Conservation (phyloP, 2,113 vertebrate genomes). For the Oriolus oriolus region DNA sequence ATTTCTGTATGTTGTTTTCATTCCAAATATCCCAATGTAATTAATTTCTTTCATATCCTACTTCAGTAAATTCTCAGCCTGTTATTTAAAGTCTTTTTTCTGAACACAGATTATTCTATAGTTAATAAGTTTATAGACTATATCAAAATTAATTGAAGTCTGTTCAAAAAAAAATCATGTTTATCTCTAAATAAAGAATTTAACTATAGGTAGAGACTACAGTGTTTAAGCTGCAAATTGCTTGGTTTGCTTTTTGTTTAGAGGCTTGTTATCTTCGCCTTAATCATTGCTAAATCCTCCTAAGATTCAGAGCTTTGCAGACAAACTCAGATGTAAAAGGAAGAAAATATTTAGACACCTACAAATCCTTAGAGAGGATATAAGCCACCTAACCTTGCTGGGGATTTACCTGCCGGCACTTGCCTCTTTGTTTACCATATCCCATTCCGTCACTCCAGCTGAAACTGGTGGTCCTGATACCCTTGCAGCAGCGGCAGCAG, state of each 20-base stretch:
- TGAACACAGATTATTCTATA: not conserved
- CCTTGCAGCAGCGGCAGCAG: not conserved
- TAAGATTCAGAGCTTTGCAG: not conserved
- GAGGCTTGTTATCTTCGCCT: not conserved
- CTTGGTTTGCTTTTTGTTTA: not conserved
- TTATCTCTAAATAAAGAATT: not conserved
- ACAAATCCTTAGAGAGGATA: not conserved
- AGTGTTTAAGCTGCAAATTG: constrained; percentile 10
- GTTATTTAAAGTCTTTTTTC: not conserved
- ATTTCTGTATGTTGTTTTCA: not conserved
- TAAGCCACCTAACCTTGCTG: not conserved
- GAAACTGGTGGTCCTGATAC: not conserved
- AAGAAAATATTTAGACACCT: not conserved
- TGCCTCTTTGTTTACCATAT: not conserved
- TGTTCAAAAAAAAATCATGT: not conserved
- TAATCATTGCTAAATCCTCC: constrained; percentile 10
- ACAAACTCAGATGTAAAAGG: not conserved
- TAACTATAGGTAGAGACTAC: not conserved
- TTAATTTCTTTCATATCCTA: not conserved
- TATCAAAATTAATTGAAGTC: not conserved
- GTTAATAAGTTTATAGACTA: not conserved
- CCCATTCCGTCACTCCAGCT: not conserved
- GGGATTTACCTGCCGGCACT: not conserved
- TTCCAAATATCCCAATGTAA: not conserved
- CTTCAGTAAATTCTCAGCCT: not conserved